Base-by-base conservation (phyloP, 2,113 vertebrate genomes). In the Mirza zaza region DNA sequence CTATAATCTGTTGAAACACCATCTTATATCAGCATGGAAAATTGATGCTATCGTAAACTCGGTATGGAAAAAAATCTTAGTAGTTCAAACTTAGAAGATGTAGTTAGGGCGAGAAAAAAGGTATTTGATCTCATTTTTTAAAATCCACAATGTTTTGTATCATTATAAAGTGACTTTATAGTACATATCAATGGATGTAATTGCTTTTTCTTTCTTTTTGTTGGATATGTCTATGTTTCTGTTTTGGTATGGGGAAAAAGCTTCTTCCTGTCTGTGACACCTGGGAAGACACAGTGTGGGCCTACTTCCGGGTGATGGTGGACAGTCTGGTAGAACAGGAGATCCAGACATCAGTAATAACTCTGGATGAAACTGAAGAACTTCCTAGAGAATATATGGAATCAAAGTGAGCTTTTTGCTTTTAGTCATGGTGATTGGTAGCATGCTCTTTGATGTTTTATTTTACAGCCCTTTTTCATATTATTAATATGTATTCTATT, bases 251-350 rank as follows among this genome's bases (percentile, higher is more conserved):
- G 85, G 76, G 91, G 23, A 3, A 86, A 61, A 97, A 99, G 99
- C 98, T 99, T 67, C 98, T 99, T 97, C 99, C 99, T 0, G 99
- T 99, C 96, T 99, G 99, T 32, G 99, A 99, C 32, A 99, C 99
- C 0, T 99, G 99, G 99, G 99, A 99, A 98, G 99, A 99, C 97
- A 99, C 99, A 0, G 99, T 99, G 23, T 99, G 99, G 99, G 99
- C 99, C 0, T 99, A 99, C 98, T 99, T 99, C 98, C 99, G 99
- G 36, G 99, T 99, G 68, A 99, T 99, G 99, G 99, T 99, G 23
- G 99, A 99, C 98, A 99, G 99, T 6, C 98, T 99, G 87, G 99
- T 99, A 0, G 99, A 99, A 75, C 99, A 99, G 97, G 99, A 99
- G 87, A 99, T 99, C 81, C 98, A 99, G 97, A 99, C 99, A 0